Percentiles rank a stretch among this genome's conserved stretches.
These are phyloP conservation scores for Thymelicus lineola DNA, from an alignment of 2,888 invertebrate species.

Conservation along the genomic window DNA sequence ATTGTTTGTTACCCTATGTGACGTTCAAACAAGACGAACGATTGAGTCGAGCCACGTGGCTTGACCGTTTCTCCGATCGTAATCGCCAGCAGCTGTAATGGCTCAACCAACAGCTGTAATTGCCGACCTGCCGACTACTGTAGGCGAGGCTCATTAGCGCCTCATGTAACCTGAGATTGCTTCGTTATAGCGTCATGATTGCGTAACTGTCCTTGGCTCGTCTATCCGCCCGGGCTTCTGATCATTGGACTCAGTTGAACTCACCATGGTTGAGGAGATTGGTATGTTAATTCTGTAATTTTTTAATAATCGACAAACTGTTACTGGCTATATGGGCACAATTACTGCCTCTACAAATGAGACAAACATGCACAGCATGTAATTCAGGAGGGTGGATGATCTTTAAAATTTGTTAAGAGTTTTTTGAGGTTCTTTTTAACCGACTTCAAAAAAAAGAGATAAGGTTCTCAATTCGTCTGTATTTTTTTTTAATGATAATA, in stretches of 20 bases:
- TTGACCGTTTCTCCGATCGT: conserved; percentile 7
- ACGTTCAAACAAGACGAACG: background rate
- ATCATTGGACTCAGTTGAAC: background rate
- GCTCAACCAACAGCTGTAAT: conserved; percentile 1
- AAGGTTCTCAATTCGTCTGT: no score
- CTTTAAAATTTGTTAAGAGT: no score
- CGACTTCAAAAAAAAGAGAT: no score
- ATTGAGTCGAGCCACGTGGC: background rate
- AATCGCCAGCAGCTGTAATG: conserved; percentile 15
- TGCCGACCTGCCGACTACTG: conserved; percentile 14
- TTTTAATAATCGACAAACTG: background rate
- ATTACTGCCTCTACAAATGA: no score
- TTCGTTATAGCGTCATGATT: conserved; percentile 33
- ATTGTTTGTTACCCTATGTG: background rate
- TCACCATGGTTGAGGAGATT: background rate
- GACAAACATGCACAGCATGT: no score
- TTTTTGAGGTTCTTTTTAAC: no score
- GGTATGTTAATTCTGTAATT: conserved; percentile 3
- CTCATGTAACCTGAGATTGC: conserved; percentile 30
- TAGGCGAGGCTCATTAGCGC: conserved; percentile 29
- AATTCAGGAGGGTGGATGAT: no score
- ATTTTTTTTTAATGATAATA: no score
- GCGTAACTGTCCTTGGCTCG: conserved; percentile 33
- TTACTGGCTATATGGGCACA: no score
- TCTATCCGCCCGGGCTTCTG: conserved; percentile 10